Evolutionary conservation across 1,140 invertebrate species (phyloP).

Genomic region (Pseudomyrmex dendroicus): DNA sequence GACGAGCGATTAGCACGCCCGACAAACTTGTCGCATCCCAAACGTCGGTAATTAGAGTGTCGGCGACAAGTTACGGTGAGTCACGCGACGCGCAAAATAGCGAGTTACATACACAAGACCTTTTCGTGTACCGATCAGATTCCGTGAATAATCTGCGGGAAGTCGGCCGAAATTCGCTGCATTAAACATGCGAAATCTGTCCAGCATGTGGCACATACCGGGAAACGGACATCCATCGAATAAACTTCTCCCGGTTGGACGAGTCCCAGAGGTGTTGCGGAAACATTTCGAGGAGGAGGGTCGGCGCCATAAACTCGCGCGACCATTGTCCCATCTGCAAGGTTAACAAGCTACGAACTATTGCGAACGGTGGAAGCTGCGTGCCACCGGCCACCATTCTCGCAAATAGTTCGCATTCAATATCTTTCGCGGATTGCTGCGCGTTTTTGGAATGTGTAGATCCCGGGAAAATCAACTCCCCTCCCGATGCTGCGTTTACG

Average conservation of each 20-base stretch:
- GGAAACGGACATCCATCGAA: slow-evolving; percentile 33
- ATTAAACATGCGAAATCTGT: slow-evolving; percentile 40
- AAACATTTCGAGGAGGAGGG: slow-evolving; percentile 26
- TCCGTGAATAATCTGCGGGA: slow-evolving; percentile 38
- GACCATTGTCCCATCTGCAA: slow-evolving; percentile 26
- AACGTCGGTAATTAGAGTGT: background rate
- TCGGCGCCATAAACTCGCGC: background rate
- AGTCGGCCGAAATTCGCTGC: slow-evolving; percentile 8
- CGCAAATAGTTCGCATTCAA: slow-evolving; percentile 43
- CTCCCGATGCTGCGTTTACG: background rate
- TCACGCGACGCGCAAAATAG: slow-evolving; percentile 5
- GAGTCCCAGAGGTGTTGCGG: background rate
- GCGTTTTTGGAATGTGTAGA: slow-evolving; percentile 32
- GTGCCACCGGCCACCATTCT: slow-evolving; percentile 4
- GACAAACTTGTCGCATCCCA: background rate
- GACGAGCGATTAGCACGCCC: background rate
- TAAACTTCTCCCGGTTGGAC: slow-evolving; percentile 35
- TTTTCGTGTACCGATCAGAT: slow-evolving; percentile 4
- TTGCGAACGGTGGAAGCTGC: background rate
- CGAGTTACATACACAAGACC: background rate
- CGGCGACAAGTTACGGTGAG: background rate
- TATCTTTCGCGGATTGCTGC: background rate
- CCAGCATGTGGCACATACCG: slow-evolving; percentile 36
- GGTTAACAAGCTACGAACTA: slow-evolving; percentile 48
- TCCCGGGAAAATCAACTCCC: slow-evolving; percentile 8